Percentiles rank a stretch among this genome's conserved stretches.
These are phyloP conservation scores for Poecile montanus DNA, from an alignment of 2,797 vertebrate species.

Conservation along the genomic window DNA sequence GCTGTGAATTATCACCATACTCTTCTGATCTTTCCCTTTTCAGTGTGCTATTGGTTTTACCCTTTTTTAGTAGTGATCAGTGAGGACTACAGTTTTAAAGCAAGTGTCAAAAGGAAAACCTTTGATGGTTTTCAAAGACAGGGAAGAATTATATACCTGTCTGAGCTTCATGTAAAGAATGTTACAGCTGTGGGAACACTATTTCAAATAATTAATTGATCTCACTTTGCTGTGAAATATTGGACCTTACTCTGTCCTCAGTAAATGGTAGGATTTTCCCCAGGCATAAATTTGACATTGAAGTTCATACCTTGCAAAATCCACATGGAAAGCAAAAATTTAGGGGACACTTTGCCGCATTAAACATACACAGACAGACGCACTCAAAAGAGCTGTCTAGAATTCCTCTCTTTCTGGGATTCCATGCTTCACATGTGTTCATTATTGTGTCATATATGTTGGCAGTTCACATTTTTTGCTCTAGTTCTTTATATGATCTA, in stretches of 20 bases:
- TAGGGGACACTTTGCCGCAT: neutral
- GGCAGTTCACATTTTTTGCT: neutral
- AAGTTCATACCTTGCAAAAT: neutral
- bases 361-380: neutral
- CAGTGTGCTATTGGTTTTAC: neutral
- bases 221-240: neutral
- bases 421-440: neutral
- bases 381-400: neutral
- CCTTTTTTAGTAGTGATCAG: neutral
- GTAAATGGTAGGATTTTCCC: neutral
- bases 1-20: neutral
- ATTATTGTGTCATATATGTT: neutral
- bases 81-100: slow-evolving; percentile 9
- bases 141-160: slow-evolving; percentile 70
- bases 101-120: slow-evolving; percentile 9
- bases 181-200: slow-evolving; percentile 34
- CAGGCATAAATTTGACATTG: neutral
- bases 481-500: neutral
- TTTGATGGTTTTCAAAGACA: slow-evolving; percentile 70
- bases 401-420: neutral
- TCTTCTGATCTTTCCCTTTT: neutral
- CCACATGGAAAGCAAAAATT: neutral
- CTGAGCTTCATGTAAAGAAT: slow-evolving; percentile 65
- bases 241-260: neutral
- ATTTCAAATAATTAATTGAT: slow-evolving; percentile 50